Percentiles rank a stretch among this genome's conserved stretches.
Conservation (phyloP, 2,797 vertebrate species). For the Thripadectes ignobilis region DNA sequence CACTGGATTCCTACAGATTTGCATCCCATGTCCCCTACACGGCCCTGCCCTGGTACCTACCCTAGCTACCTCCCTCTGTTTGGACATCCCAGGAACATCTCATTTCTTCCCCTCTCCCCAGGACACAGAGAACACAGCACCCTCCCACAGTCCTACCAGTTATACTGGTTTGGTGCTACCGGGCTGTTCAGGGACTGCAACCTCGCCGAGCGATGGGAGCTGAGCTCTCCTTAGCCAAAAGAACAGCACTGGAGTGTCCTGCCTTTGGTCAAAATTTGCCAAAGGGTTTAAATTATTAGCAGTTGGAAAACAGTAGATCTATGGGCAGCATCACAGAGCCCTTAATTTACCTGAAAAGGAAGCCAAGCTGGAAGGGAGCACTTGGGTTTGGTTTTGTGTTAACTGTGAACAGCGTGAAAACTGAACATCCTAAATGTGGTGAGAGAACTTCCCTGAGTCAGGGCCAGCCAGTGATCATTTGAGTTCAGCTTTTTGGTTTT, state of each 20-base stretch:
- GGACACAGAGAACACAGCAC: background rate
- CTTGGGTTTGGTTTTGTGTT: background rate
- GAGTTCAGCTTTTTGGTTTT: background rate
- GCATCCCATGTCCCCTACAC: background rate
- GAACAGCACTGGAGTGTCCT: background rate
- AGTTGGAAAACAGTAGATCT: background rate
- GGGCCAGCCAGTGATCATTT: background rate
- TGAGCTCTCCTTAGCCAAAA: background rate
- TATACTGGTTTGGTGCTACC: background rate
- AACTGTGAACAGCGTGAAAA: background rate
- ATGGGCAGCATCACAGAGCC: background rate
- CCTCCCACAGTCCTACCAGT: conserved; percentile 3
- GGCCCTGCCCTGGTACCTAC: background rate
- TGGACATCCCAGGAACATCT: background rate
- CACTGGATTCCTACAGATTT: background rate
- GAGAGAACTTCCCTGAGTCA: background rate
- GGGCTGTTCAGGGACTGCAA: background rate
- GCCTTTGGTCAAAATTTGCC: background rate
- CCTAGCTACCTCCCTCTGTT: background rate
- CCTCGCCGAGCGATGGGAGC: rapidly evolving
- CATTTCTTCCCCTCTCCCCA: rapidly evolving
- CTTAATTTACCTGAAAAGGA: background rate
- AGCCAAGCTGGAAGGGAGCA: background rate
- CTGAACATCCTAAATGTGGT: background rate
- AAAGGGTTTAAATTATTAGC: background rate